Conservation (phyloP, 2,113 vertebrate genomes). For the Megaceryle maxima region DNA sequence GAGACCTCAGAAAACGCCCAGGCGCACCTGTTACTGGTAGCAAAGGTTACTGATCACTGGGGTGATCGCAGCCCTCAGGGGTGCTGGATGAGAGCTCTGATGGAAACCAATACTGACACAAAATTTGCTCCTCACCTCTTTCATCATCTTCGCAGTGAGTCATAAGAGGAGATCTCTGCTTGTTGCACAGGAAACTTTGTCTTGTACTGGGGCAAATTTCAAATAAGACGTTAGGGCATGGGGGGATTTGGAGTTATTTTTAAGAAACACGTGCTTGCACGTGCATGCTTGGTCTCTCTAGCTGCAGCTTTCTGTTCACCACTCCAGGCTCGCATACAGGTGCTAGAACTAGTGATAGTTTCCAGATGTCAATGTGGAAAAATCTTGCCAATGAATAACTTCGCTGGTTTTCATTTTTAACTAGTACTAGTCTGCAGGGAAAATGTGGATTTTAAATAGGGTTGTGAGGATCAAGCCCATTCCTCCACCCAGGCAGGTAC, state of each 20-base stretch:
- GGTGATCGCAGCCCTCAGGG: background rate
- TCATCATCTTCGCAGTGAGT: background rate
- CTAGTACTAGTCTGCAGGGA: background rate
- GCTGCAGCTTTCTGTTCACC: background rate
- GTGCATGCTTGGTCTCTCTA: background rate
- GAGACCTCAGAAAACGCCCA: background rate
- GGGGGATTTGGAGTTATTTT: background rate
- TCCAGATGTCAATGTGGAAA: background rate
- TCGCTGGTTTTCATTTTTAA: background rate
- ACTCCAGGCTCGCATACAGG: background rate
- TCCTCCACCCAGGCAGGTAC: background rate
- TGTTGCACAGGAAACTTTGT: background rate
- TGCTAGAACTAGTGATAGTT: background rate
- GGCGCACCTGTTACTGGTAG: background rate
- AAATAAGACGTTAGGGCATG: background rate
- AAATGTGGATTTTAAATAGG: background rate
- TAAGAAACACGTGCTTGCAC: background rate
- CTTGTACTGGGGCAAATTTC: background rate
- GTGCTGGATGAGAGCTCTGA: background rate
- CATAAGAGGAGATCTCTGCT: background rate
- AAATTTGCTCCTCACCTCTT: background rate
- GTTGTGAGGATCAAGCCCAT: background rate
- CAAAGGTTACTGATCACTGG: accelerated
- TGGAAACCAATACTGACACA: background rate
- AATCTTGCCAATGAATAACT: background rate